These are phyloP conservation scores for Drosophila antonietae DNA, from an alignment of 2,888 invertebrate genomes.

Conservation along the genomic window DNA sequence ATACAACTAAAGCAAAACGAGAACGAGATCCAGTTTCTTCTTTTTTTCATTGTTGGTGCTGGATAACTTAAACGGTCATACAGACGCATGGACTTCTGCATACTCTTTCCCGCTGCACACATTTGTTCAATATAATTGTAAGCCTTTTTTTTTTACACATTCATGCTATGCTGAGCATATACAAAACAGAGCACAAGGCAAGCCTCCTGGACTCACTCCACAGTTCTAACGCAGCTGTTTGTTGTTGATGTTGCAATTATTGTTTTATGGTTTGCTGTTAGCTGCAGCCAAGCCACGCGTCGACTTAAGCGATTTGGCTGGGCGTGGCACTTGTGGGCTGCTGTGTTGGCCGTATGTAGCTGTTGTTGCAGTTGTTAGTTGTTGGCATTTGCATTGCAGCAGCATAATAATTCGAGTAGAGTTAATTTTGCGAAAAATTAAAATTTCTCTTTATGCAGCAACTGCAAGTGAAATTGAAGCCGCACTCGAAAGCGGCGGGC, in stretches of 20 bases:
- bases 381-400: slow-evolving; percentile 65
- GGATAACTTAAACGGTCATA: too few relatives aligned
- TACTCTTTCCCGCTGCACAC: too few relatives aligned
- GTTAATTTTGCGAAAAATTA: slow-evolving; percentile 78
- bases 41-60: too few relatives aligned
- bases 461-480: slow-evolving; percentile 40
- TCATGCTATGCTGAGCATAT: not conserved
- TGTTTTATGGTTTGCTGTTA: slow-evolving; percentile 66
- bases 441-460: slow-evolving; percentile 54
- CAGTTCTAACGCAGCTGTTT: slow-evolving; percentile 23
- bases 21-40: too few relatives aligned
- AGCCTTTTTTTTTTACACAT: not conserved
- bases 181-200: too few relatives aligned
- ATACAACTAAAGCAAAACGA: too few relatives aligned
- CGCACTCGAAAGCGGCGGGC: too few relatives aligned
- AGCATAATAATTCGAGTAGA: slow-evolving; percentile 63
- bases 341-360: slow-evolving; percentile 7
- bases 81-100: too few relatives aligned
- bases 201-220: not conserved
- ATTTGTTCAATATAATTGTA: not conserved
- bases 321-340: slow-evolving; percentile 22
- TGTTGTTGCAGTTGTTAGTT: slow-evolving; percentile 25
- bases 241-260: slow-evolving; percentile 75
- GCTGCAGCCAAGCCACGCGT: slow-evolving; percentile 36
- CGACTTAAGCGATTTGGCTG: slow-evolving; percentile 49